phyloP scores from a whole-genome alignment of 2,888 invertebrate species.

The Calephelis perditalis region DNA sequence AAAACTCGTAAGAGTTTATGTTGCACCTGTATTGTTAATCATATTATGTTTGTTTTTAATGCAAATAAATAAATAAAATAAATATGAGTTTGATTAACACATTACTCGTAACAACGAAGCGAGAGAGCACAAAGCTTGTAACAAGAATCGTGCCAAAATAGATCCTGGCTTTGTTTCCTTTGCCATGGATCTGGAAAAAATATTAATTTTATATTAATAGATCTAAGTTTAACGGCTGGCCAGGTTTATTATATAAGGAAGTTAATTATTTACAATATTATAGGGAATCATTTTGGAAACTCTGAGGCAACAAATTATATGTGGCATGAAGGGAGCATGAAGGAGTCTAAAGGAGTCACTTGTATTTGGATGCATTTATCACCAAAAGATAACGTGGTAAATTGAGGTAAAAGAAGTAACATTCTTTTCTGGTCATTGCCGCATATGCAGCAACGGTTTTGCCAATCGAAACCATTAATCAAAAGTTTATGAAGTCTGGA shows the following conservation, averaged over 20 bases:
- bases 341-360: constrained; percentile 1
- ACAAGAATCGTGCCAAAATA: neutral
- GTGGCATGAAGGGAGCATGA: constrained; percentile 15
- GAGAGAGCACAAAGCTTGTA: neutral
- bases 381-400: constrained; percentile 4
- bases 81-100: constrained; percentile 29
- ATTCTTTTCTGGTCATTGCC: constrained; percentile 5
- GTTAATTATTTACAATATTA: constrained; percentile 18
- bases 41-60: too few relatives aligned
- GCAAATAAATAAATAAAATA: too few relatives aligned
- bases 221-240: constrained; percentile 11
- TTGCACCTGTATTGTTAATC: too few relatives aligned
- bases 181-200: neutral
- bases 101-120: constrained; percentile 12
- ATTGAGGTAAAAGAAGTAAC: constrained; percentile 9
- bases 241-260: constrained; percentile 16
- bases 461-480: too few relatives aligned
- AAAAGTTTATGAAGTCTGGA: constrained; percentile 8
- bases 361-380: neutral
- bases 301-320: constrained; percentile 14
- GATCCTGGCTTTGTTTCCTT: constrained; percentile 6
- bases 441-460: too few relatives aligned
- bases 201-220: neutral
- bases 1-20: too few relatives aligned
- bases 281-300: constrained; percentile 12